Evolutionary conservation across 2,888 invertebrate genomes (phyloP), one percentile per base, ranked within the genome.

Genomic region (Drosophila longiperda): DNA sequence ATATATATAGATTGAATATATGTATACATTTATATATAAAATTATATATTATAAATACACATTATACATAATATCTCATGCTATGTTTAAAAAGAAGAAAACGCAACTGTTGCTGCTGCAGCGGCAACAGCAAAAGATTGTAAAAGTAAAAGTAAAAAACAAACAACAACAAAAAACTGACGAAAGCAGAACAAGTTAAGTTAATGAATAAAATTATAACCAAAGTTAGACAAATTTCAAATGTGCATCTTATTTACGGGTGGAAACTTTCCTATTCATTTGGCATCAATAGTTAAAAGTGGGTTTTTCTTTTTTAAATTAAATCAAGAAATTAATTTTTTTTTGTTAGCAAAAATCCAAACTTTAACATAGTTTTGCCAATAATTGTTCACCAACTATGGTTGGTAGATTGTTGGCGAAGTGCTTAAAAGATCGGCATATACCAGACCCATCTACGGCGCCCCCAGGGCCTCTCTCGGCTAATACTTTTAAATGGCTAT

Each of bases 171-270:
- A 50, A 71, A 71, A 54, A 69, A 29, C 29, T 61, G 66, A 70
- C 57, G 65, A 52, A 42, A 32, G 38, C 57, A 65, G 75, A 85
- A 73, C 83, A 85, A 87, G 79, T 81, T 87, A 87, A 85, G 88
- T 83, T 85, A 83, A 84, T 80, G 75, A 85, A 85, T 87, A 87
- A 85, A 85, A 85, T 76, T 87, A 85, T 87, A 85, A 85, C 85
- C 85, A 85, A 85, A 85, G 88, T 85, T 85, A 85, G 82, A 87
- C 68, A 85, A 87, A 71, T 26, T 32, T 36, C 26, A 36, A 48
- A n/a, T 52, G 34, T 53, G 55, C 11, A 42, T 5, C n/a, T 42
- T 42, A 45, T 45, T 45, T 45, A 15, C 15, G 15, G 20, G 4
- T 3, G 15, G 1, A 9, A 23, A 8, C 20, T 20, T 45, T 29